Evolutionary conservation across 2,888 invertebrate genomes (phyloP).

Genomic region (Tetramorium bicarinatum): DNA sequence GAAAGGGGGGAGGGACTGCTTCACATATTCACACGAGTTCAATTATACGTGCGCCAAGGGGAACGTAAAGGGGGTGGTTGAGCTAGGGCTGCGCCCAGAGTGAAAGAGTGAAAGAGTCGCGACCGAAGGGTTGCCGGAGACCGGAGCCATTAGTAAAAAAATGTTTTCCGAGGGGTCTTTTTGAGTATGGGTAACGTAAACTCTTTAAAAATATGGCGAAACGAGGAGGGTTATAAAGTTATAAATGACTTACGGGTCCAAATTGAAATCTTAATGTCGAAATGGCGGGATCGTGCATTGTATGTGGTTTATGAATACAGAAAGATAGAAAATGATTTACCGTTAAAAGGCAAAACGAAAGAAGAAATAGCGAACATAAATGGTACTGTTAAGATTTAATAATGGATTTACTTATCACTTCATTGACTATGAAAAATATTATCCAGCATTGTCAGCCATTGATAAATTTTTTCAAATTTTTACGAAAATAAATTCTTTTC

Average conservation of each 20-base stretch:
- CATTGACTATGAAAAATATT: neutral
- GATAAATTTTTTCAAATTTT: neutral
- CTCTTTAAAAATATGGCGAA: slow-evolving; percentile 78
- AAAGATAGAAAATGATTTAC: neutral
- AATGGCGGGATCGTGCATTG: slow-evolving; percentile 77
- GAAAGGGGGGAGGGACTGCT: slow-evolving; percentile 64
- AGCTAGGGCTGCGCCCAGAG: slow-evolving; percentile 53
- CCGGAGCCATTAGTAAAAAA: slow-evolving; percentile 85
- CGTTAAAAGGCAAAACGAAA: neutral
- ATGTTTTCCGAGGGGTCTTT: slow-evolving; percentile 84
- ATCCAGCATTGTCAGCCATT: too few relatives aligned
- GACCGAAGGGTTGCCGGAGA: slow-evolving; percentile 74
- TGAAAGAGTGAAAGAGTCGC: slow-evolving; percentile 57
- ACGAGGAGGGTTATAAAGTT: slow-evolving; percentile 76
- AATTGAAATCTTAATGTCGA: slow-evolving; percentile 83
- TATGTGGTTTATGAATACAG: neutral
- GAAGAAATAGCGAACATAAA: neutral
- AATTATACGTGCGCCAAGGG: slow-evolving; percentile 67
- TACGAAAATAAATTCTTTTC: neutral
- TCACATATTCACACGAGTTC: slow-evolving; percentile 71
- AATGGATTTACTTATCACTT: neutral
- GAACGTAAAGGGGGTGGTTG: slow-evolving; percentile 46
- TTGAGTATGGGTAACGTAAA: slow-evolving; percentile 81
- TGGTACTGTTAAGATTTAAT: neutral
- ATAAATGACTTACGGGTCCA: slow-evolving; percentile 81